Evolutionary conservation across 2,113 vertebrate species (phyloP).

Genomic region (Spermophilus dauricus): DNA sequence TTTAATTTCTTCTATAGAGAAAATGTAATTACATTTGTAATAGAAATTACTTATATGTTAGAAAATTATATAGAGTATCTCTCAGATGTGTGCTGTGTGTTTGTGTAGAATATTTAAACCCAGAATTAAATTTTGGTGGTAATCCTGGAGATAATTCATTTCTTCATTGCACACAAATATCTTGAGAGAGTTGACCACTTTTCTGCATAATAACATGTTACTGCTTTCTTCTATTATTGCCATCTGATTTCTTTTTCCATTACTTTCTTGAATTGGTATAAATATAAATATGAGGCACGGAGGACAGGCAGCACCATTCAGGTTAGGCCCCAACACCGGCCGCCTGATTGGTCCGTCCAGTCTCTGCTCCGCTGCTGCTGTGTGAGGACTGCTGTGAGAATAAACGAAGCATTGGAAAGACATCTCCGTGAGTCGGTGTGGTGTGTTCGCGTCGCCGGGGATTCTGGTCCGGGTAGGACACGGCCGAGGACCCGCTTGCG

Average conservation of each 20-base stretch:
- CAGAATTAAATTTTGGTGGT: neutral
- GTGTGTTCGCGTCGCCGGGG: too few relatives aligned
- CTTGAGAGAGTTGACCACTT: neutral
- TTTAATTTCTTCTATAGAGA: neutral
- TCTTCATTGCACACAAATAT: neutral
- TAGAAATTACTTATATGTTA: neutral
- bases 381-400: too few relatives aligned
- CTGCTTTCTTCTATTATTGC: neutral
- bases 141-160: neutral
- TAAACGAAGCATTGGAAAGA: too few relatives aligned
- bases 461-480: too few relatives aligned
- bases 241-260: neutral
- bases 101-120: neutral
- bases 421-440: too few relatives aligned
- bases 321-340: too few relatives aligned
- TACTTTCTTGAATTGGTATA: neutral
- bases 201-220: neutral
- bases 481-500: too few relatives aligned
- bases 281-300: too few relatives aligned
- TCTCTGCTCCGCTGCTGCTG: too few relatives aligned
- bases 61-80: neutral
- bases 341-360: too few relatives aligned
- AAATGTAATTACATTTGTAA: neutral
- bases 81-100: neutral
- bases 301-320: too few relatives aligned